A percentile compares a stretch with the other conserved stretches of the same genome.
phyloP scores from a whole-genome alignment of 2,888 invertebrate species.

The Dicyrtomina minuta region DNA sequence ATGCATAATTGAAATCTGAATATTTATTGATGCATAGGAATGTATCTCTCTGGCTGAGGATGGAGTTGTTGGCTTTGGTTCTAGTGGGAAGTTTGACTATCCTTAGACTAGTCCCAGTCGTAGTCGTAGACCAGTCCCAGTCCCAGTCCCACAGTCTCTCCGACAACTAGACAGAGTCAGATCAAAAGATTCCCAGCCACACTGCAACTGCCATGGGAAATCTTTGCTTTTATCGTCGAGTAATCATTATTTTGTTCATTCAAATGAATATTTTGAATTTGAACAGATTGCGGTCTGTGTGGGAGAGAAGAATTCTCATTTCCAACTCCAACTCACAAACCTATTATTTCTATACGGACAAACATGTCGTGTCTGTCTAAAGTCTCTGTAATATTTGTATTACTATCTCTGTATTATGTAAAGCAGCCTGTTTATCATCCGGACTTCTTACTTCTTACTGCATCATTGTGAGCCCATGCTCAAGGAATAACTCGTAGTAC shows the following conservation, averaged over 20 bases:
- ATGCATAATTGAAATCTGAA: background rate
- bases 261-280: background rate
- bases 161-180: background rate
- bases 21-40: background rate
- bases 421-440: background rate
- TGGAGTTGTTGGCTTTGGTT: no score
- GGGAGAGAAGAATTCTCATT: background rate
- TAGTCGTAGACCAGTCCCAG: background rate
- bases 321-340: no score
- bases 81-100: background rate
- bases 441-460: no score
- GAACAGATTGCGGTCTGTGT: background rate
- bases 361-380: background rate
- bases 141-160: background rate
- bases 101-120: background rate
- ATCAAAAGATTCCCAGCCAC: slow-evolving; percentile 22
- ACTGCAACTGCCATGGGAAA: slow-evolving; percentile 24
- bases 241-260: slow-evolving; percentile 5
- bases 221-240: slow-evolving; percentile 10
- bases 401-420: background rate
- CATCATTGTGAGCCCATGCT: no score
- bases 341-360: background rate
- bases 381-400: background rate
- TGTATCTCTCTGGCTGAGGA: no score
- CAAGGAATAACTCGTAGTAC: no score